Conservation (phyloP, 1,140 invertebrate genomes). For the Tetragnatha versicolor region DNA sequence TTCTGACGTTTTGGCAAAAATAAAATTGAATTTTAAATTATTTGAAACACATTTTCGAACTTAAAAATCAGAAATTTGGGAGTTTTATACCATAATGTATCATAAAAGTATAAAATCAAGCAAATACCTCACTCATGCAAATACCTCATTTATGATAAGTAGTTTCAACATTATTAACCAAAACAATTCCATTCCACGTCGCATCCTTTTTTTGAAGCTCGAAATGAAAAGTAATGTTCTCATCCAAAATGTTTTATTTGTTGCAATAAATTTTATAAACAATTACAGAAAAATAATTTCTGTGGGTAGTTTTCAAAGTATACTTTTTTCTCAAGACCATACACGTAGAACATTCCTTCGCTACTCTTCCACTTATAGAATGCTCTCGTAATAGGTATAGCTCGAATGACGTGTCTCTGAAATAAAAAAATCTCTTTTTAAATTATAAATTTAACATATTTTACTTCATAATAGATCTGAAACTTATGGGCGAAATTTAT, state of each 20-base stretch:
- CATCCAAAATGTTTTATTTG: not conserved
- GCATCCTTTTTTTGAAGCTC: not conserved
- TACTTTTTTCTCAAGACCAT: conserved; percentile 68
- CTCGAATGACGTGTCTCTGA: conserved; percentile 67
- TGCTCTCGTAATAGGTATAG: conserved; percentile 67
- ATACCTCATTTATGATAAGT: not conserved
- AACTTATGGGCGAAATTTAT: not conserved
- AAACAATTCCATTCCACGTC: not conserved
- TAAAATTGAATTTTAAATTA: not conserved
- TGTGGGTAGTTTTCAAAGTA: conserved; percentile 69
- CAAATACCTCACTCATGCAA: not conserved
- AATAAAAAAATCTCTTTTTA: conserved; percentile 29
- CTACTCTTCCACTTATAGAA: conserved; percentile 66
- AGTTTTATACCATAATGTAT: not conserved
- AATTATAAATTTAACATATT: not conserved
- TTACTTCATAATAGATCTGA: not conserved
- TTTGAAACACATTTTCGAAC: not conserved
- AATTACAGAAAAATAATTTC: conserved; percentile 67
- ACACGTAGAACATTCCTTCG: conserved; percentile 66
- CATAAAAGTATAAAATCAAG: not conserved
- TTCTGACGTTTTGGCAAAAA: too few species aligned
- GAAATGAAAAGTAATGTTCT: not conserved
- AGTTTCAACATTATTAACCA: not conserved
- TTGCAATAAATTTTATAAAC: not conserved
- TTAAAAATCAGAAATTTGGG: not conserved